These are phyloP conservation scores for Pseudolaguvia tuberculata DNA, from an alignment of 2,113 vertebrate genomes.

Conservation along the genomic window DNA sequence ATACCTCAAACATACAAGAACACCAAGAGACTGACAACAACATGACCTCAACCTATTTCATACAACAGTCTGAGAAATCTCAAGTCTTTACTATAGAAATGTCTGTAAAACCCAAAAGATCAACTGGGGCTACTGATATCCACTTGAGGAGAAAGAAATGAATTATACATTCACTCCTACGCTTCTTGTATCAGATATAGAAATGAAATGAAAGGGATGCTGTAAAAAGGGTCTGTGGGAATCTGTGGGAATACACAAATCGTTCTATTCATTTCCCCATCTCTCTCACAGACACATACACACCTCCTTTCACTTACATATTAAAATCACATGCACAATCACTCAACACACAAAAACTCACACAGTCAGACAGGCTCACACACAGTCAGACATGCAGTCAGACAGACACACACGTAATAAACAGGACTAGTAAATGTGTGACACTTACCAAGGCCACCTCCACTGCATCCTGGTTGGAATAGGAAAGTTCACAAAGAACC, in stretches of 20 bases:
- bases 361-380: not conserved
- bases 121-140: not conserved
- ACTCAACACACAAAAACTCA: not conserved
- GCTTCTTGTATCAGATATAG: not conserved
- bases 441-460: conserved; percentile 90
- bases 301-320: no score
- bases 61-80: not conserved
- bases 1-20: not conserved
- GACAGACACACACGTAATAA: not conserved
- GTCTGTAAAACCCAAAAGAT: conserved; percentile 24
- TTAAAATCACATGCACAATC: no score
- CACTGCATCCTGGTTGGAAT: conserved; percentile 75
- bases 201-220: not conserved
- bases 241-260: not conserved
- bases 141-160: not conserved
- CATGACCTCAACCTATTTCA: not conserved
- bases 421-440: not conserved
- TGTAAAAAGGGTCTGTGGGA: not conserved
- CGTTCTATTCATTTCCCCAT: no score
- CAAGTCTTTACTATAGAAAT: conserved; percentile 26
- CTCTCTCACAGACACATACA: no score
- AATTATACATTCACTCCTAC: not conserved
- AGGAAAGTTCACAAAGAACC: conserved; percentile 82
- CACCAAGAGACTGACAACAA: not conserved
- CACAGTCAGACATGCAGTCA: no score